Evolutionary conservation across 2,888 invertebrate genomes (phyloP), one percentile per base, ranked within the genome.

Genomic region (Uloborus plumipes): DNA sequence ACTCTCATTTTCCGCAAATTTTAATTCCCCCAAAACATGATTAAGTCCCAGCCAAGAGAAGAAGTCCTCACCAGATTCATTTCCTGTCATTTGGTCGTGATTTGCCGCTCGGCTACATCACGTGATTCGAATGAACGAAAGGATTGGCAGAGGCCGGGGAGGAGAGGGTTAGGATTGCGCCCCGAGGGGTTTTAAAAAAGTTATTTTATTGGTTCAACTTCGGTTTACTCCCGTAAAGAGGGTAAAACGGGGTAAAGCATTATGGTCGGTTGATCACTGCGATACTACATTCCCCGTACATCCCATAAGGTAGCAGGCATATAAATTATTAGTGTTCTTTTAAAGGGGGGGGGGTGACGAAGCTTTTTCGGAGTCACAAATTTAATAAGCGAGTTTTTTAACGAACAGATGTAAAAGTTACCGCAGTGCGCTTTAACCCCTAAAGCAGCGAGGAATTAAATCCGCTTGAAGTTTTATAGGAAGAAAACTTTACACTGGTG

Each of bases 51-150:
- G 39, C 70, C 22, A 18, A 55, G 20, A 55, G 55, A n/a, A 55
- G 55, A 55, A 55, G n/a, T 51, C 31, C 26, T 66, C 55, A 50
- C 61, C 75, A 67, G 67, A 75, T 75, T 75, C 75, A 67, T 74
- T 74, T 74, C 74, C 74, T 66, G 65, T 64, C 74, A 59, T 75
- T 67, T 67, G 51, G 69, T 64, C 62, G 20, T 20, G 69, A 77
- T 77, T 77, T 77, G 69, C 76, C 76, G 70, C 76, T 77, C 65
- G 49, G 69, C 20, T 70, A 64, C 53, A 51, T 77, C 69, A 77
- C 76, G 76, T 70, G 76, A 77, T 77, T 77, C 53, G 53, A 50
- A 61, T 22, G 64, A 18, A 49, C 22, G 55, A 47, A 59, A 53
- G 66, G 61, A 69, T 39, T 39, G 39, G 39, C 3, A 39, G 39